Conservation (phyloP, 2,113 vertebrate species). For the Pelobates fuscus region DNA sequence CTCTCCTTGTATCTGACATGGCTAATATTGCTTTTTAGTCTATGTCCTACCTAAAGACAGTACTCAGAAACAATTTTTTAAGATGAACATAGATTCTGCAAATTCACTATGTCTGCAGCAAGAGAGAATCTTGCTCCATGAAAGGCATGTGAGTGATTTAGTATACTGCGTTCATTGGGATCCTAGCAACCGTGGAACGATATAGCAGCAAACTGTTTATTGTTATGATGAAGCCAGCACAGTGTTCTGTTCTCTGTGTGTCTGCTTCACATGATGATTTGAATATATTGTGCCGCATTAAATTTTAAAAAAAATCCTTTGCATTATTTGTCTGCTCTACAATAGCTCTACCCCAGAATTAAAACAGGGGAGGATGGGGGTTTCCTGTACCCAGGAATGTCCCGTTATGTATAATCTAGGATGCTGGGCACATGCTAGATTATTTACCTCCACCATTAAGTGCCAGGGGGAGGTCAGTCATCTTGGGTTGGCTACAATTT, state of each 20-base stretch:
- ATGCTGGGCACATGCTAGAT: too few relatives aligned
- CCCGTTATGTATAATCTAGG: too few relatives aligned
- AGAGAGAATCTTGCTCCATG: background rate
- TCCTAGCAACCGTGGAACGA: background rate
- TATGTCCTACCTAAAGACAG: constrained; percentile 4
- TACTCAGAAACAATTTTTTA: constrained; percentile 3
- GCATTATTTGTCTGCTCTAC: too few relatives aligned
- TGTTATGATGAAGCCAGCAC: background rate
- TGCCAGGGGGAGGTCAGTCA: too few relatives aligned
- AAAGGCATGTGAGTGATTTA: background rate
- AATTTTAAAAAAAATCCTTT: too few relatives aligned
- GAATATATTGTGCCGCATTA: background rate
- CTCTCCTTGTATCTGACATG: constrained; percentile 16
- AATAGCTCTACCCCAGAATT: too few relatives aligned
- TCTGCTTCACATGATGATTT: background rate
- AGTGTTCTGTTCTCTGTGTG: background rate
- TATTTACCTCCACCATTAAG: too few relatives aligned
- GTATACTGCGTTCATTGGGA: background rate
- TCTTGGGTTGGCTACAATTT: too few relatives aligned
- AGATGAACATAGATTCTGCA: constrained; percentile 1
- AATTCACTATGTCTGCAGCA: background rate
- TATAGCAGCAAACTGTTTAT: background rate
- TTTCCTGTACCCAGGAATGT: too few relatives aligned
- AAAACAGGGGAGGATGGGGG: too few relatives aligned
- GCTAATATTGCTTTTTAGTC: constrained; percentile 35